phyloP scores from a whole-genome alignment of 2,888 invertebrate species.

The Cryptocephalus primarius region DNA sequence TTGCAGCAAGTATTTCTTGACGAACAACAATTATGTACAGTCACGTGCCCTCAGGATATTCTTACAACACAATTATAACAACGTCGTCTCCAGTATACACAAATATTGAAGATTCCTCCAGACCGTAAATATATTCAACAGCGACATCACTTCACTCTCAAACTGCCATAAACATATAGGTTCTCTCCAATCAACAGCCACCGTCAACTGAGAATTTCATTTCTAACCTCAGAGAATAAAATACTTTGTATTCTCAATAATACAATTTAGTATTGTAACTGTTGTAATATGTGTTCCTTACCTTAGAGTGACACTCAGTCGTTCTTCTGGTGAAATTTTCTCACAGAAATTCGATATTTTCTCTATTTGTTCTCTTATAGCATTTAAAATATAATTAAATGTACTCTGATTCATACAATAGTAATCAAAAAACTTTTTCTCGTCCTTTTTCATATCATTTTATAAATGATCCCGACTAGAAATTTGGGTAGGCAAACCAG shows the following conservation, averaged over 20 bases:
- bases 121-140: not conserved
- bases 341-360: conserved; percentile 5
- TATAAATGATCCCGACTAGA: not conserved
- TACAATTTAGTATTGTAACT: not conserved
- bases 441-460: not conserved
- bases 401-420: conserved; percentile 3
- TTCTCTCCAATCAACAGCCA: not conserved
- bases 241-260: not conserved
- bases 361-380: conserved; percentile 3
- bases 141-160: not conserved
- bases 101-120: conserved; percentile 1
- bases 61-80: not conserved
- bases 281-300: not conserved
- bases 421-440: conserved; percentile 4
- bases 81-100: not conserved
- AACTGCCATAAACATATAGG: no score
- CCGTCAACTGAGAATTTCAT: not conserved
- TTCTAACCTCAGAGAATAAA: not conserved
- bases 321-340: conserved; percentile 4
- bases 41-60: not conserved
- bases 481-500: no score
- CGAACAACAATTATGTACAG: conserved; percentile 4
- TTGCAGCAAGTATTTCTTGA: conserved; percentile 10
- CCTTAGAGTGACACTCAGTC: conserved; percentile 1
- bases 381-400: conserved; percentile 7